phyloP scores from a whole-genome alignment of 2,113 vertebrate species.

The Lasiurus cinereus region DNA sequence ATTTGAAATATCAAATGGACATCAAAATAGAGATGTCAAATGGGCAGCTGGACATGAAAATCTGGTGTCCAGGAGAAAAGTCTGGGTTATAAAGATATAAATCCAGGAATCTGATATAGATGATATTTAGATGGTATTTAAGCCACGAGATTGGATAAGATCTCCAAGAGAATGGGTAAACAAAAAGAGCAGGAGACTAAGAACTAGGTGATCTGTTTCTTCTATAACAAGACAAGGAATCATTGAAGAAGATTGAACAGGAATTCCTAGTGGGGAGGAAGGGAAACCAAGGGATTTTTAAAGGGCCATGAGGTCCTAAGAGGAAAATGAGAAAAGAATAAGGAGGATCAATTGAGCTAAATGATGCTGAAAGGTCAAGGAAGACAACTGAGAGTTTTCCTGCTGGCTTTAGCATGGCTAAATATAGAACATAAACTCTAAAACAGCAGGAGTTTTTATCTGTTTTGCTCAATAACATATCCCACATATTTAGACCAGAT shows the following conservation, averaged over 20 bases:
- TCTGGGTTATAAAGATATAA: neutral
- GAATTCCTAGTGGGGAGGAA: neutral
- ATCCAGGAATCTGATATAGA: neutral
- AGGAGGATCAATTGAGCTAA: neutral
- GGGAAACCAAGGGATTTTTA: slow-evolving; percentile 14
- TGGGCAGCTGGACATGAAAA: neutral
- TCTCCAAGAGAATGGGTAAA: neutral
- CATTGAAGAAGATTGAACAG: neutral
- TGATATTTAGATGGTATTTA: neutral
- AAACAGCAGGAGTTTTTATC: neutral
- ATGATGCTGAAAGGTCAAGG: neutral
- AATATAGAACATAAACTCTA: neutral
- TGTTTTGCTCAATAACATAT: slow-evolving; percentile 41
- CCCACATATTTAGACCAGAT: neutral
- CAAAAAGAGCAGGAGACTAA: neutral
- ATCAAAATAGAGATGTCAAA: slow-evolving; percentile 27
- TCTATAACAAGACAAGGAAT: neutral
- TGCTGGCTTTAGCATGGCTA: neutral
- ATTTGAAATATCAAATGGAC: neutral
- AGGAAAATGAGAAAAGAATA: neutral
- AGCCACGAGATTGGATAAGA: neutral
- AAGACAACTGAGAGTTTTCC: neutral
- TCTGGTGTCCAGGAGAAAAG: neutral
- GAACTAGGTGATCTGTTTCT: neutral
- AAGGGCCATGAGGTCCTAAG: neutral